Conservation (phyloP, 2,888 invertebrate species). For the Pyrochroa serraticornis region DNA sequence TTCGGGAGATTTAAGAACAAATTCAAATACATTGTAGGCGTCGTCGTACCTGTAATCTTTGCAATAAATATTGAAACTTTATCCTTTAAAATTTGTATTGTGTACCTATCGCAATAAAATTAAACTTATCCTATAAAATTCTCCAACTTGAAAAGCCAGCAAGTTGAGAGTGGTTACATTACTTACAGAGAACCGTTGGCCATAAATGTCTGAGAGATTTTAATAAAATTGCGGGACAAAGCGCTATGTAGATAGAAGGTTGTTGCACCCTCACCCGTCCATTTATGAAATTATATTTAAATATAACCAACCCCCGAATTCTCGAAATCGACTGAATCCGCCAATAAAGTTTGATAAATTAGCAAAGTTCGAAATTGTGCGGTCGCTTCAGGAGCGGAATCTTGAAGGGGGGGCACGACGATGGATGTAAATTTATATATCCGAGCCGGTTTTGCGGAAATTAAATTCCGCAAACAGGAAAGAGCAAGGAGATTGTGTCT, state of each 20-base stretch:
- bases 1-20: too few relatives aligned
- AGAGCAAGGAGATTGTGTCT: constrained; percentile 28
- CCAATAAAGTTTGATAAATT: too few relatives aligned
- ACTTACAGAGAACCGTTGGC: constrained; percentile 20
- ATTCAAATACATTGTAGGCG: too few relatives aligned
- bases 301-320: not conserved
- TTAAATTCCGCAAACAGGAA: constrained; percentile 38
- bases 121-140: constrained; percentile 37
- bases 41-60: too few relatives aligned
- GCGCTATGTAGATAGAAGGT: constrained; percentile 23
- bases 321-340: too few relatives aligned
- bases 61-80: constrained; percentile 28
- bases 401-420: not conserved
- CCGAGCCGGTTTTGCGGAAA: constrained; percentile 31
- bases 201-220: constrained; percentile 35
- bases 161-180: constrained; percentile 26
- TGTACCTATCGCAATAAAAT: constrained; percentile 33
- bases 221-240: constrained; percentile 32
- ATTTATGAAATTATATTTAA: constrained; percentile 22
- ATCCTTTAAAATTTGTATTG: constrained; percentile 30
- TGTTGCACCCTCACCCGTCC: constrained; percentile 15
- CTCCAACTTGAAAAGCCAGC: constrained; percentile 30
- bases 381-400: not conserved
- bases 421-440: not conserved
- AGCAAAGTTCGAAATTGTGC: too few relatives aligned